phyloP scores from a whole-genome alignment of 2,797 vertebrate species.

The Merluccius polli region DNA sequence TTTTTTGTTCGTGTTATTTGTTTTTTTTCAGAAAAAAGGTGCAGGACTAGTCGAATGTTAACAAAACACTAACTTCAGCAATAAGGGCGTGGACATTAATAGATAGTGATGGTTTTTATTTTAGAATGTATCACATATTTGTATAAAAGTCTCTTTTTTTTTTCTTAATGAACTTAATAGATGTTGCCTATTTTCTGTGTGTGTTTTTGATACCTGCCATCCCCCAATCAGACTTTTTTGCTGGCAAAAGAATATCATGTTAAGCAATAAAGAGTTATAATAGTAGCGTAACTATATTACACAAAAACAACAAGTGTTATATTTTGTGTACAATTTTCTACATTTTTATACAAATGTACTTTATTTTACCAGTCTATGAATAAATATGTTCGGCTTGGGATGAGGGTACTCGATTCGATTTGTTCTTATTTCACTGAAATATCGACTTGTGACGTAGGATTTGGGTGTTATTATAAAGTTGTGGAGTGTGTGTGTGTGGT shows the following conservation, averaged over 20 bases:
- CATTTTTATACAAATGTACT: conserved; percentile 84
- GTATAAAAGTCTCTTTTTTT: conserved; percentile 63
- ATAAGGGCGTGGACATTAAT: conserved; percentile 60
- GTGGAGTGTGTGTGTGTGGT: too few relatives aligned
- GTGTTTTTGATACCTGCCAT: conserved; percentile 69
- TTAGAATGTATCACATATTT: conserved; percentile 75
- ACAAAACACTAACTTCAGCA: conserved; percentile 63
- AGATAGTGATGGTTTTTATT: conserved; percentile 69
- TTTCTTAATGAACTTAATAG: conserved; percentile 68
- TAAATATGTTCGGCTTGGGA: conserved; percentile 76
- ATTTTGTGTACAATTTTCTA: conserved; percentile 83
- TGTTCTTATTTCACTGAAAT: background rate
- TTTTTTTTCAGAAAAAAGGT: conserved; percentile 44
- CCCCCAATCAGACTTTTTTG: conserved; percentile 75
- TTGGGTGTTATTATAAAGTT: background rate
- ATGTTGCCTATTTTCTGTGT: conserved; percentile 59
- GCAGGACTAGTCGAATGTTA: conserved; percentile 59
- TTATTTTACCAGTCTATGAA: conserved; percentile 82
- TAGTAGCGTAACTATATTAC: conserved; percentile 77
- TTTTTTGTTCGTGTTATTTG: background rate
- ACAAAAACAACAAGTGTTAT: conserved; percentile 75
- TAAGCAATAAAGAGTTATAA: conserved; percentile 71
- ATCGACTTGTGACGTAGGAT: background rate
- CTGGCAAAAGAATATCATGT: conserved; percentile 80
- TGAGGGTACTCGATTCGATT: conserved; percentile 51